Evolutionary conservation across 2,113 vertebrate species (phyloP).

Genomic region (Saccopteryx bilineata): DNA sequence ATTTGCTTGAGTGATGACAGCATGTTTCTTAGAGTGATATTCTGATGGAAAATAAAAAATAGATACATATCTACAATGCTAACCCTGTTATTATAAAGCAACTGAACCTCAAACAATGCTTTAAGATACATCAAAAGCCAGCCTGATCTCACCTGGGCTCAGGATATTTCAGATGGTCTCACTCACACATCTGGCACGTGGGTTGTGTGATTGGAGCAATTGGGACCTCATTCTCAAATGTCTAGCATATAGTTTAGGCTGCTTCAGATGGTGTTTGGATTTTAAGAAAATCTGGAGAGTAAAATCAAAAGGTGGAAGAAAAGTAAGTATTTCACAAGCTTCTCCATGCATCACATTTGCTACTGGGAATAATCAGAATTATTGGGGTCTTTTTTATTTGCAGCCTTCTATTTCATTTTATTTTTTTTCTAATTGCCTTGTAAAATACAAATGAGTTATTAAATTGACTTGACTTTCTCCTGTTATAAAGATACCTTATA

Average conservation of each 20-base stretch:
- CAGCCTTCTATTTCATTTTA: slow-evolving; percentile 24
- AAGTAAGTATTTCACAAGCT: neutral
- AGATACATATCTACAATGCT: neutral
- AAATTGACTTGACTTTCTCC: neutral
- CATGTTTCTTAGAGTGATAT: neutral
- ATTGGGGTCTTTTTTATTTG: neutral
- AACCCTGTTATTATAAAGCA: neutral
- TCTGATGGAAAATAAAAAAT: slow-evolving; percentile 1
- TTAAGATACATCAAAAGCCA: neutral
- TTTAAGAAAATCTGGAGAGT: neutral
- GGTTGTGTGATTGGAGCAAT: neutral
- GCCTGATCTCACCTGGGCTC: neutral
- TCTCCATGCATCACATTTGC: neutral
- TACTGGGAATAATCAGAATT: neutral
- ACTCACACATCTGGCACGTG: neutral
- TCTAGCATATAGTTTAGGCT: neutral
- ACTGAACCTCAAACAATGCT: neutral
- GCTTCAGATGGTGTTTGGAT: neutral
- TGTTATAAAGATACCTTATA: neutral
- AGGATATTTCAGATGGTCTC: neutral
- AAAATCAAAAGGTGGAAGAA: neutral
- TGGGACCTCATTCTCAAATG: neutral
- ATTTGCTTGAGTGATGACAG: neutral
- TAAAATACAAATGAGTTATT: slow-evolving; percentile 63
- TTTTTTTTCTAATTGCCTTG: slow-evolving; percentile 40